Conservation (phyloP, 1,140 invertebrate genomes). For the Leptoteleia sp. region DNA sequence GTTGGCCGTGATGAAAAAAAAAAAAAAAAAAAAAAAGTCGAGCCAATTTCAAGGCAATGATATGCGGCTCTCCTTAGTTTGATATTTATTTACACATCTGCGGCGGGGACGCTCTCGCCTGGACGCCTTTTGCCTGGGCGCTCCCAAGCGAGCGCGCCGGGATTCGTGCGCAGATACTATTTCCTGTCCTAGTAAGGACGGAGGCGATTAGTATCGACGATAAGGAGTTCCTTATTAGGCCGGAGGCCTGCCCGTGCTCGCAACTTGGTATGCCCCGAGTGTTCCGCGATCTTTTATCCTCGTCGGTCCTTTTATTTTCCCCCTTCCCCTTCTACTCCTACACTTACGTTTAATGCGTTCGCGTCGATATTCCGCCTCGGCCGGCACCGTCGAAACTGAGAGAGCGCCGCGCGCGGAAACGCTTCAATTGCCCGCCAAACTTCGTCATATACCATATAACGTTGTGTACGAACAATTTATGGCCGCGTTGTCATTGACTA, state of each 20-base stretch:
- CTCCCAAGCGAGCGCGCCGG: slow-evolving; percentile 60
- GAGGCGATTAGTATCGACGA: slow-evolving; percentile 66
- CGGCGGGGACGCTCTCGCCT: slow-evolving; percentile 52
- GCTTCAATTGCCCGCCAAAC: slow-evolving; percentile 14
- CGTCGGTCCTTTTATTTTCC: slow-evolving; percentile 44
- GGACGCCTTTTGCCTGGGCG: too few species aligned
- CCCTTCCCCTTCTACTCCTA: too few species aligned
- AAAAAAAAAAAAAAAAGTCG: too few species aligned
- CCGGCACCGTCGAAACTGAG: slow-evolving; percentile 15
- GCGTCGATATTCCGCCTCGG: slow-evolving; percentile 23
- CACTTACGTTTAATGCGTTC: slow-evolving; percentile 39
- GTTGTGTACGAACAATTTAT: too few species aligned
- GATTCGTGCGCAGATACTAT: slow-evolving; percentile 67
- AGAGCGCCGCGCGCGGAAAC: slow-evolving; percentile 4
- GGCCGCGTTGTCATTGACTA: too few species aligned
- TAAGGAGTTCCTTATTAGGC: slow-evolving; percentile 70
- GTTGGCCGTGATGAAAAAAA: slow-evolving; percentile 53
- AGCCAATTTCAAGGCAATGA: slow-evolving; percentile 58
- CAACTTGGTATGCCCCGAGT: slow-evolving; percentile 58
- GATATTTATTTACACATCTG: slow-evolving; percentile 65
- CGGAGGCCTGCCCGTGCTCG: slow-evolving; percentile 61
- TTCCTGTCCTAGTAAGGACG: slow-evolving; percentile 68
- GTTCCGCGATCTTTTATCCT: slow-evolving; percentile 57
- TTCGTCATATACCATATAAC: too few species aligned
- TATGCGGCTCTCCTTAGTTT: slow-evolving; percentile 57